These are phyloP conservation scores for Cyrtodaria siliqua DNA, from an alignment of 2,888 invertebrate genomes.

Conservation along the genomic window DNA sequence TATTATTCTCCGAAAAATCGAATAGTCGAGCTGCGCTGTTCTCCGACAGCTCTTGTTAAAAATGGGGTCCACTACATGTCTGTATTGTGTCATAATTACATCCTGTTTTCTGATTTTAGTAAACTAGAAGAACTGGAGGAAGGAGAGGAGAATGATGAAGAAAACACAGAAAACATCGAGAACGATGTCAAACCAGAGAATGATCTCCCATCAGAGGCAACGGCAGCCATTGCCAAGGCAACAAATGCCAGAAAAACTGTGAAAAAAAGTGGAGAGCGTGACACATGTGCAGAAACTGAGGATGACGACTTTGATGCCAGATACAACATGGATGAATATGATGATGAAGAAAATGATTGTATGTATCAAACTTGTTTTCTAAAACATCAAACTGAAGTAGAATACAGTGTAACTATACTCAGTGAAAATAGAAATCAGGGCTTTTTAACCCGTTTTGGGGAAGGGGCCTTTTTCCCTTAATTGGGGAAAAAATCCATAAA, in stretches of 20 bases:
- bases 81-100: background rate
- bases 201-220: conserved; percentile 28
- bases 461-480: too few species aligned
- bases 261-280: conserved; percentile 71
- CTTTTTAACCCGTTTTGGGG: too few species aligned
- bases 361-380: conserved; percentile 1
- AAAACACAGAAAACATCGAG: conserved; percentile 21
- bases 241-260: conserved; percentile 40
- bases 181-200: conserved; percentile 74
- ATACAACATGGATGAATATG: conserved; percentile 87
- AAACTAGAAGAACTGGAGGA: conserved; percentile 61
- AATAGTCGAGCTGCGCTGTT: too few species aligned
- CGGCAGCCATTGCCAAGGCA: conserved; percentile 59
- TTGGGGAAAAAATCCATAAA: too few species aligned
- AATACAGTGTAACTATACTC: too few species aligned
- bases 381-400: too few species aligned
- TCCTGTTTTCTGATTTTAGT: background rate
- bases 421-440: too few species aligned
- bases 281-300: too few species aligned
- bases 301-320: conserved; percentile 90
- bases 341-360: conserved; percentile 82
- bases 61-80: background rate
- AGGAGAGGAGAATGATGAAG: conserved; percentile 45
- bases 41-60: background rate
- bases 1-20: too few species aligned